Conservation (phyloP, 2,113 vertebrate species). For the Brachyhypopomus occidentalis region DNA sequence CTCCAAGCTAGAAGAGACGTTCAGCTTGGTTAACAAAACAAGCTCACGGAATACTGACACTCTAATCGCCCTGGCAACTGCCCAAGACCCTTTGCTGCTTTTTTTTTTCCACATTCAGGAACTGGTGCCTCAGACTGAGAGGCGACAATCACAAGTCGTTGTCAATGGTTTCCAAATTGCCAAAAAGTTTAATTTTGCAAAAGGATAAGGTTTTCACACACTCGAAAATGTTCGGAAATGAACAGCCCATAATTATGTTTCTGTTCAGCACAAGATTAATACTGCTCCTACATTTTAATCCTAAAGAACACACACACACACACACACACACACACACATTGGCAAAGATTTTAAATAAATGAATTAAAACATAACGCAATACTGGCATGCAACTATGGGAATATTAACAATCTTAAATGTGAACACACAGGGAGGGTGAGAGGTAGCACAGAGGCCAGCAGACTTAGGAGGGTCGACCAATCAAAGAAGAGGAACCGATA, state of each 20-base stretch:
- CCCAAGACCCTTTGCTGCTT: not conserved
- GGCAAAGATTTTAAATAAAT: not conserved
- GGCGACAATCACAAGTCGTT: conserved; percentile 4
- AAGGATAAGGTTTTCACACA: conserved; percentile 13
- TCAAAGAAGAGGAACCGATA: not conserved
- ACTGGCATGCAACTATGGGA: not conserved
- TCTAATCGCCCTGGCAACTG: conserved; percentile 51
- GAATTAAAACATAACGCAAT: not conserved
- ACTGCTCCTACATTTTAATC: conserved; percentile 8
- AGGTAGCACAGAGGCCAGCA: not conserved
- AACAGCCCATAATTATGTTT: conserved; percentile 19
- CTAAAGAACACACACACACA: not conserved
- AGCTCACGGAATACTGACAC: conserved; percentile 38
- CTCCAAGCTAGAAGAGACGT: conserved; percentile 39
- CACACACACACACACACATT: too few species aligned
- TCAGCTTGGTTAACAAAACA: conserved; percentile 43
- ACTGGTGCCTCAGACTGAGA: conserved; percentile 19
- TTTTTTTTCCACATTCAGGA: conserved; percentile 11
- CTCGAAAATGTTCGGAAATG: conserved; percentile 1
- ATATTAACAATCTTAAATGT: not conserved
- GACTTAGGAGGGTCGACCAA: not conserved
- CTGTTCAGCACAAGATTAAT: not conserved
- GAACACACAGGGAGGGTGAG: not conserved
- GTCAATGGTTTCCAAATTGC: conserved; percentile 25
- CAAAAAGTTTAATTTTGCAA: conserved; percentile 14